phyloP scores from a whole-genome alignment of 2,888 invertebrate genomes.

The Hipparchia sbordonii region DNA sequence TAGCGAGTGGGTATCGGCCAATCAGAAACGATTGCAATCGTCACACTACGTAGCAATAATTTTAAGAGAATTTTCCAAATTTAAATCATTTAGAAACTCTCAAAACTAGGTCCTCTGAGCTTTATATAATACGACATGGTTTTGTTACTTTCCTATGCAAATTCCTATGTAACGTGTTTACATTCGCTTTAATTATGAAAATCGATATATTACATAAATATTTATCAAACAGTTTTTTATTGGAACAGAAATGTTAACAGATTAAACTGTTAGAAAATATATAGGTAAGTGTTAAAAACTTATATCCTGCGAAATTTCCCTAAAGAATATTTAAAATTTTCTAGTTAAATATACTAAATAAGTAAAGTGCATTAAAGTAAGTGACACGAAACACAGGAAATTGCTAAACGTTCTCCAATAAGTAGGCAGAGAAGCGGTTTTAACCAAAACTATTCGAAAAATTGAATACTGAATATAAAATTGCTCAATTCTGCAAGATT shows the following conservation, averaged over 20 bases:
- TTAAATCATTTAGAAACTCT: too few relatives aligned
- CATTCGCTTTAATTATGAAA: too few relatives aligned
- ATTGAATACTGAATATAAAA: conserved; percentile 7
- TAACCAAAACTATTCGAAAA: background rate
- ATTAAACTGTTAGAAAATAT: background rate
- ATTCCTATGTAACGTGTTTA: too few relatives aligned
- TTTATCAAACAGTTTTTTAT: too few relatives aligned
- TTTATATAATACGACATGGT: too few relatives aligned
- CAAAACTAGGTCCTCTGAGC: too few relatives aligned
- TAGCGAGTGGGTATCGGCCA: too few relatives aligned
- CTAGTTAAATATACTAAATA: background rate
- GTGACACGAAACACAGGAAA: conserved; percentile 12
- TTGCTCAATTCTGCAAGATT: conserved; percentile 6
- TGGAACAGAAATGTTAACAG: background rate
- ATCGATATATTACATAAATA: too few relatives aligned
- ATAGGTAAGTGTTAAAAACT: background rate
- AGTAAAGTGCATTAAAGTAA: background rate
- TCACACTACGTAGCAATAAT: too few relatives aligned
- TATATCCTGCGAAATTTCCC: background rate
- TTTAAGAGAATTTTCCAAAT: too few relatives aligned
- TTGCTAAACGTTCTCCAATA: conserved; percentile 1
- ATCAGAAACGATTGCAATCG: too few relatives aligned
- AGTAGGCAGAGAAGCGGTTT: background rate
- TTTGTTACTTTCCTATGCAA: too few relatives aligned
- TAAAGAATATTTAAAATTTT: background rate